These are phyloP conservation scores for Rhinoderma darwinii DNA, from an alignment of 2,113 vertebrate genomes.

Conservation along the genomic window DNA sequence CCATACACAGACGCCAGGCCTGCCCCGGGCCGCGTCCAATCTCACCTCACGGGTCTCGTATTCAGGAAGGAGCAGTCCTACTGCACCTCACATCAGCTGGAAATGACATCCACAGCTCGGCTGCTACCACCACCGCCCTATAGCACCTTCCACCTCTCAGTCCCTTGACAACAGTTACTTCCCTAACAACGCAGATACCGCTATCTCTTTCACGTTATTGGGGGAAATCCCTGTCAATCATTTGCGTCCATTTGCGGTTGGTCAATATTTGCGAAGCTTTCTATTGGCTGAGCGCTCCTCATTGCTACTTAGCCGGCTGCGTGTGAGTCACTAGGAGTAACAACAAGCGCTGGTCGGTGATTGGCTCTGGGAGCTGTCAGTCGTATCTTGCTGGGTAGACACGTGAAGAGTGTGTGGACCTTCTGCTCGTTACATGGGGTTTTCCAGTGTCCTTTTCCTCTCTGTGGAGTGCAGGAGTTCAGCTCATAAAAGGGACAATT, in stretches of 20 bases:
- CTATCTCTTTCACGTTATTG: neutral
- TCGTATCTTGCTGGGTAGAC: neutral
- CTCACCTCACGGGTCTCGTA: slow-evolving; percentile 8
- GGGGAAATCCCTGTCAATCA: slow-evolving; percentile 27
- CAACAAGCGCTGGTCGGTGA: neutral
- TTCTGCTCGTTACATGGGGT: too few species aligned
- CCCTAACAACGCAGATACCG: slow-evolving; percentile 42
- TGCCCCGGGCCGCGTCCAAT: neutral
- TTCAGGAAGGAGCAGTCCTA: neutral
- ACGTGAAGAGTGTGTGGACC: slow-evolving; percentile 2
- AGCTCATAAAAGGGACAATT: too few species aligned
- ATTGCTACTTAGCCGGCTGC: neutral
- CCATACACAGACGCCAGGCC: neutral
- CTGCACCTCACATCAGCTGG: neutral
- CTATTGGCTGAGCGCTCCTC: neutral
- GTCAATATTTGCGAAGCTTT: neutral
- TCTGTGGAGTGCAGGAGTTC: too few species aligned
- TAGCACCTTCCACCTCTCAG: slow-evolving; percentile 18
- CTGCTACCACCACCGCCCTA: neutral
- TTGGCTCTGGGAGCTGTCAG: neutral
- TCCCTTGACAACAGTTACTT: slow-evolving; percentile 40
- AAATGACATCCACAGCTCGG: slow-evolving; percentile 4
- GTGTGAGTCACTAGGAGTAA: slow-evolving; percentile 4
- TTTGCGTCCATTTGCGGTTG: neutral
- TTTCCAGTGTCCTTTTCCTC: too few species aligned